Base-by-base conservation (phyloP, 2,888 invertebrate species). In the Aphrophora alni region DNA sequence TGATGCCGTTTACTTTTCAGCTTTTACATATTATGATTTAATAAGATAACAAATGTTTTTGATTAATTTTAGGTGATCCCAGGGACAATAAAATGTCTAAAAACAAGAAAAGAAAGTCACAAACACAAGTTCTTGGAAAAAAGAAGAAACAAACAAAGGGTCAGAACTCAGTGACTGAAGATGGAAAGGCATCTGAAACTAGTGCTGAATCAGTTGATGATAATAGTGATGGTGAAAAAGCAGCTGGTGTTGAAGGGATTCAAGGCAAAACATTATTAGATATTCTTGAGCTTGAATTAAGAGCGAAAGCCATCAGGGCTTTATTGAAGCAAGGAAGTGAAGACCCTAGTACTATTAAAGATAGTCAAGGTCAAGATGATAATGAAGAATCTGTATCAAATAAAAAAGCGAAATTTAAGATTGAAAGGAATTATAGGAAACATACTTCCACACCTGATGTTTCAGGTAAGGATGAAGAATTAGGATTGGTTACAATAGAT, bases 241-340 rank as follows among this genome's bases (percentile, higher is more conserved):
- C 81, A 3, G 78, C 21, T 27, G 75, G 38, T 17, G 88, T 88
- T 79, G 88, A 88, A 80, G 88, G 88, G 0, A 88, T 88, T 80
- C 88, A 88, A 80, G 88, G 88, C 0, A 89, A 89, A 81, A 89
- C 88, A 84, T 86, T 90, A 28, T 87, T 91, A 82, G 91, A 91
- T 86, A 87, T 91, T 38, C 85, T 91, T 76, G 91, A 91, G 84
- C 86, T 91, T 75, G 91, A 91, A 86, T 91, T 91, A 91, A 88
- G 91, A 84, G 91, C 91, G 0, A 87, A 90, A 78, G 91, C 91
- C 5, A 91, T 91, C 83, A 89, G 91, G 84, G 90, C 91, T 33
- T 88, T 91, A 84, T 76, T 86, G 26, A 82, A 84, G 72, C 80
- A 80, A 76, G 84, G 82, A 71, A 68, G 78, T 21, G 77, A 77